A percentile compares a stretch with the other conserved stretches of the same genome.
Evolutionary conservation across 2,888 invertebrate genomes (phyloP).

Genomic region (Hoplodrina blanda): DNA sequence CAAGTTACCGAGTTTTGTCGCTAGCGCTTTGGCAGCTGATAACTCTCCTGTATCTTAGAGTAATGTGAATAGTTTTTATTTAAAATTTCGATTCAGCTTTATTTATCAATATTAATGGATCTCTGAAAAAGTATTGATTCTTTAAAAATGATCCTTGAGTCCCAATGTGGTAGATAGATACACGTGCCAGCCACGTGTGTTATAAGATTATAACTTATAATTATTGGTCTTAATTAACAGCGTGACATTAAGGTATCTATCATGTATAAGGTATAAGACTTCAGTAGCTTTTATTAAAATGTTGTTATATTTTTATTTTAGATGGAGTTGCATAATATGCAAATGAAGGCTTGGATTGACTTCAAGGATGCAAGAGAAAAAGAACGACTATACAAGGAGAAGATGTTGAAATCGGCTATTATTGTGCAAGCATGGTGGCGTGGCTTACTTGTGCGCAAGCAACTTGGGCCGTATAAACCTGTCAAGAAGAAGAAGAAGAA

Average conservation of each 20-base stretch:
- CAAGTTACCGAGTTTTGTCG: not conserved
- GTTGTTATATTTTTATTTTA: slow-evolving; percentile 59
- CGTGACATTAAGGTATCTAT: too few relatives aligned
- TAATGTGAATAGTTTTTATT: too few relatives aligned
- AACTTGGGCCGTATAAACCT: slow-evolving; percentile 79
- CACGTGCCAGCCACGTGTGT: too few relatives aligned
- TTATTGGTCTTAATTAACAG: too few relatives aligned
- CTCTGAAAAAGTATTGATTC: not conserved
- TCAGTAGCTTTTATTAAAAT: not conserved
- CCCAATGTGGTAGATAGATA: too few relatives aligned
- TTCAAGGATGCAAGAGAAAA: slow-evolving; percentile 81
- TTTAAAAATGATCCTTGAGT: too few relatives aligned
- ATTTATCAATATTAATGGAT: not conserved
- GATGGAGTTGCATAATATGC: slow-evolving; percentile 72
- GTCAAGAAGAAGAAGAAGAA: slow-evolving; percentile 48
- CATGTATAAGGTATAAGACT: too few relatives aligned
- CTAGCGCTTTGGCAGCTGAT: too few relatives aligned
- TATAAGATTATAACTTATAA: too few relatives aligned
- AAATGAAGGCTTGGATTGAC: slow-evolving; percentile 76
- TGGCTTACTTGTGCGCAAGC: slow-evolving; percentile 81
- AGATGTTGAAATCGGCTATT: slow-evolving; percentile 79
- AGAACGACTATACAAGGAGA: slow-evolving; percentile 73
- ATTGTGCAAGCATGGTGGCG: slow-evolving; percentile 87
- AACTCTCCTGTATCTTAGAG: not conserved
- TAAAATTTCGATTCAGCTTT: not conserved